Conservation (phyloP, 1,140 invertebrate species). For the Acromyrmex echinatior region DNA sequence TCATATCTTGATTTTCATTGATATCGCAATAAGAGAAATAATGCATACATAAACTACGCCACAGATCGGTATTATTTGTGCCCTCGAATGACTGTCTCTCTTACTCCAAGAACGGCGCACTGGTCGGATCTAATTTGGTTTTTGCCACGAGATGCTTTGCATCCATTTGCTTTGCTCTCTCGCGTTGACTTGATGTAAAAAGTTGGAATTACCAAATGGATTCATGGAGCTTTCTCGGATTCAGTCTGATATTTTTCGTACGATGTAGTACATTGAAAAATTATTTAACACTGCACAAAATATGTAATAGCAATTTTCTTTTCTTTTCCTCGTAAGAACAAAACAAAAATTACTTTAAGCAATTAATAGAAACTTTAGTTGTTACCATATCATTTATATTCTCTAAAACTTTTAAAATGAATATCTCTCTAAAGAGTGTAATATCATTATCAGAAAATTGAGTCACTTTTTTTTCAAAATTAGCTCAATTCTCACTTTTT, state of each 20-base stretch:
- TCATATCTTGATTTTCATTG: neutral
- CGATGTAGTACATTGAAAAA: constrained; percentile 19
- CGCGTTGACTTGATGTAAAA: constrained; percentile 42
- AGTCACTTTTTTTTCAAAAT: too few species aligned
- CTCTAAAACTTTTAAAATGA: too few species aligned
- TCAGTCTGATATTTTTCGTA: constrained; percentile 33
- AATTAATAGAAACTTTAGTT: neutral
- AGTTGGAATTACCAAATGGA: constrained; percentile 54
- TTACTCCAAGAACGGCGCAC: constrained; percentile 19
- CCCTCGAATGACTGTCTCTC: constrained; percentile 36
- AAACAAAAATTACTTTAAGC: neutral
- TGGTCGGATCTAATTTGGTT: constrained; percentile 72
- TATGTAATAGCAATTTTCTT: neutral
- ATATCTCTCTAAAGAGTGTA: too few species aligned
- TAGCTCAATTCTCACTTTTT: too few species aligned
- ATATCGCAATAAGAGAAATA: constrained; percentile 38
- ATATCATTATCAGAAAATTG: too few species aligned
- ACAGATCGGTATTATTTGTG: constrained; percentile 43
- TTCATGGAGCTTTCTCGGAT: constrained; percentile 27
- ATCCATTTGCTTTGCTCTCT: constrained; percentile 70
- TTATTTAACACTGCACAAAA: neutral
- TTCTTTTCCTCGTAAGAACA: neutral
- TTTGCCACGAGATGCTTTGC: constrained; percentile 70
- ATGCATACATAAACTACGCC: constrained; percentile 21
- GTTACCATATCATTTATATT: too few species aligned